phyloP scores from a whole-genome alignment of 2,113 vertebrate species.

The Callaeas wilsoni region DNA sequence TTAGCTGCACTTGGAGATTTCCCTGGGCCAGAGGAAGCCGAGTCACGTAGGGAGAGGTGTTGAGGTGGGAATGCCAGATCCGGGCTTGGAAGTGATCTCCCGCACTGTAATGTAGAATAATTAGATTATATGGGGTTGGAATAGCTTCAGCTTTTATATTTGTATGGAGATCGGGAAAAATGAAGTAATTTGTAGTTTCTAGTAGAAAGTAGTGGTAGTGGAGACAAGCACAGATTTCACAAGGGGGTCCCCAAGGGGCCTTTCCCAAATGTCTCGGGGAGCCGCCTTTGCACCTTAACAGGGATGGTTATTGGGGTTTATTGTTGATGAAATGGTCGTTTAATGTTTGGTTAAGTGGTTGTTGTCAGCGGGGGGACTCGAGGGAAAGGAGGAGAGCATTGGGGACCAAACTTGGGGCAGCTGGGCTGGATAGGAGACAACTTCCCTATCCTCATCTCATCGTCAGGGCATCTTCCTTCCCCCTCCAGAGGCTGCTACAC shows the following conservation, averaged over 20 bases:
- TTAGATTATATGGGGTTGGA: constrained; percentile 1
- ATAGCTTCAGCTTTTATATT: constrained; percentile 56
- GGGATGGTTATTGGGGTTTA: neutral
- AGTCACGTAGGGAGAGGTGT: neutral
- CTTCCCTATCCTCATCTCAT: neutral
- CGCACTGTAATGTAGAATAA: constrained; percentile 29
- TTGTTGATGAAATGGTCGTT: neutral
- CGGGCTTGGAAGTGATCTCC: neutral
- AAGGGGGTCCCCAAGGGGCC: neutral
- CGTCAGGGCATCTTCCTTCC: neutral
- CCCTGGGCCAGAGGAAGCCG: neutral
- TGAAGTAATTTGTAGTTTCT: constrained; percentile 58
- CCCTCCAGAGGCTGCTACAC: neutral
- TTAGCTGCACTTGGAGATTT: constrained; percentile 30
- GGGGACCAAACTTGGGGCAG: neutral
- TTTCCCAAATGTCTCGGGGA: constrained; percentile 27
- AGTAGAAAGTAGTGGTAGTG: constrained; percentile 35
- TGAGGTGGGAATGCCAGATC: neutral
- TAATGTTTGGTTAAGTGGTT: neutral
- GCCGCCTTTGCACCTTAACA: constrained; percentile 50
- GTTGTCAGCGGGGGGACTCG: neutral
- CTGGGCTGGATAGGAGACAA: neutral
- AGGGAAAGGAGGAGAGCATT: neutral
- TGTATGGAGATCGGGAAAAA: constrained; percentile 42
- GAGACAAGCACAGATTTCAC: constrained; percentile 61